Base-by-base conservation (phyloP, 2,888 invertebrate genomes). In the Campaea margaritaria region DNA sequence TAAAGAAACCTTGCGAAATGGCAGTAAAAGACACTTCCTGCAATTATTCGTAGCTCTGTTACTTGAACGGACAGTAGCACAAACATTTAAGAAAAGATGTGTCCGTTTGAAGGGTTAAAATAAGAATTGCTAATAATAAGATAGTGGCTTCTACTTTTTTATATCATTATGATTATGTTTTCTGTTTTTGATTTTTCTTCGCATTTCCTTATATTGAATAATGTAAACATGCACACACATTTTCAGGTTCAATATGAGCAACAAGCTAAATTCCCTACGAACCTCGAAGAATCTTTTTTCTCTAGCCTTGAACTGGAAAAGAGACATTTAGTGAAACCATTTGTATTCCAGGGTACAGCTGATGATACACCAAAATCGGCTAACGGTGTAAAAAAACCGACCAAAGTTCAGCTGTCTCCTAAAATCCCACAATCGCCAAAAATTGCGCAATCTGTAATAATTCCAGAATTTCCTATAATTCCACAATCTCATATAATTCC, bases 281-380 rank as follows among this genome's bases (percentile, higher is more conserved):
- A 15, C 28, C 21, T 0, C 11, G 49, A 68, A 53, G n/a, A 45
- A 28, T 16, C 14, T 1, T 68, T 64, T 51, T 61, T 65, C 41
- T 51, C 51, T 38, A 52, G 51, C 50, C 62, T 65, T 45, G 16
- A 49, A 44, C 51, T 62, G 34, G 12, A 41, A 39, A 65, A 58
- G 28, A 60, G 2, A 47, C n/a, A 38, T 14, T 12, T 31, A n/a
- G 42, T 42, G 1, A 42, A 28, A 34, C 21, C 14, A n/a, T 21
- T 36, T 14, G 34, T 34, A 16, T 49, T 31, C 15, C 45, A 39
- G 27, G 38, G 27, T 13, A 11, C 39, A 3, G 31, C 10, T 46
- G 12, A 47, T 12, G 14, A 7, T 2, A 12, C 34, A 4, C 42
- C 42, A 14, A 47, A 42, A 10, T 15, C 46, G 2, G 2, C 14